Base-by-base conservation (phyloP, 2,888 invertebrate species). In the Ceriagrion tenellum region DNA sequence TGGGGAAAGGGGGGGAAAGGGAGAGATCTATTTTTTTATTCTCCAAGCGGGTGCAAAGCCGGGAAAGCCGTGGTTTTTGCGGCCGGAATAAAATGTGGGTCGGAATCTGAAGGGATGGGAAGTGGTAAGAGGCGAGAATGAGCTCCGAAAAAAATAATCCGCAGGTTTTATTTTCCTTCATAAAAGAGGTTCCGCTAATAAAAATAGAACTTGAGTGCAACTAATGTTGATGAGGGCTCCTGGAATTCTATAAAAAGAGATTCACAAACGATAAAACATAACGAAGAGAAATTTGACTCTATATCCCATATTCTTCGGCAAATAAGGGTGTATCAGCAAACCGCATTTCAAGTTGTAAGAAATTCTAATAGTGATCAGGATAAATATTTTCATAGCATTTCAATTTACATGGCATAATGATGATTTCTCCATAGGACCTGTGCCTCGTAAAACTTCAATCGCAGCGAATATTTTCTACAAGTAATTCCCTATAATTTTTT, bases 71-170 rank as follows among this genome's bases (percentile, higher is more conserved):
- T 81, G 81, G 81, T 30, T 81, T 81, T 35, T 81, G 30, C 35
- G 81, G 81, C 10, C 12, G 81, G 35, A 35, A 81, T 81, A 81
- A 81, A 81, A 81, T 81, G 81, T 81, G 35, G 81, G 81, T 81
- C 35, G 35, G 81, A 18, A 2, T 81, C 30, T 30, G 35, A 35
- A 35, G 81, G 81, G 81, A 35, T 26, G 23, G n/a, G 4, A 20
- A 26, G 81, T 81, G 81, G 81, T 35, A 30, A 8, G 26, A 69
- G 35, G 81, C 18, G 30, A 81, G 81, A 30, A 30, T 35, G 81
- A 81, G 59, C 35, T 69, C 26, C 0, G n/a, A 81, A 81, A 81
- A 20, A 20, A 69, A 26, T 1, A 59, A 10, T 59, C 59, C 12
- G 47, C 47, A 47, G 47, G 47, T 47, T 47, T 47, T n/a, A n/a